Evolutionary conservation across 2,888 invertebrate genomes (phyloP).

Genomic region (Drosophila paucipuncta): DNA sequence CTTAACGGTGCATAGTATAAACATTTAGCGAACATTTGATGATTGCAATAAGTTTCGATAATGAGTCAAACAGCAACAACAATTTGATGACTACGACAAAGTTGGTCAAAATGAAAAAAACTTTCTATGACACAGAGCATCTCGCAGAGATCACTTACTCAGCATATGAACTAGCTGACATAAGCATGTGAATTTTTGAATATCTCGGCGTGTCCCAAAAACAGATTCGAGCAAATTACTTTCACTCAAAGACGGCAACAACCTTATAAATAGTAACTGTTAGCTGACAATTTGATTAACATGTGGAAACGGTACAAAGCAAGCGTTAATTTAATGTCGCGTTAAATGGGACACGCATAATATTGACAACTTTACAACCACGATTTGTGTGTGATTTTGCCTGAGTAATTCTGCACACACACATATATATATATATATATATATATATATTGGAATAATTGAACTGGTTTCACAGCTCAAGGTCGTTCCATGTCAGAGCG

Average conservation of each 20-base stretch:
- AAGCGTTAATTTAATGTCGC: conserved; percentile 51
- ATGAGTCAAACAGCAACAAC: conserved; percentile 19
- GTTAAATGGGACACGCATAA: conserved; percentile 54
- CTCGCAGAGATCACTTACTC: conserved; percentile 28
- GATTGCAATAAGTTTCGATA: conserved; percentile 21
- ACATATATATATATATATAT: background rate
- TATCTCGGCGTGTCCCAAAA: conserved; percentile 51
- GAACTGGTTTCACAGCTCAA: conserved; percentile 60
- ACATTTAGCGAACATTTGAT: conserved; percentile 37
- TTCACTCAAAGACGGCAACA: conserved; percentile 55
- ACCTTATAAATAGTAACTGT: conserved; percentile 16
- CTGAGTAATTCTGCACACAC: background rate
- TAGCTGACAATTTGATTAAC: conserved; percentile 45
- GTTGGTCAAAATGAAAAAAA: conserved; percentile 39
- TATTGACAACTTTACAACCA: conserved; percentile 39
- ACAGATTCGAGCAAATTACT: conserved; percentile 56
- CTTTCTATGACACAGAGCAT: conserved; percentile 66
- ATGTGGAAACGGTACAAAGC: conserved; percentile 43
- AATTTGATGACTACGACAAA: conserved; percentile 32
- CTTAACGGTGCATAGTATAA: conserved; percentile 15
- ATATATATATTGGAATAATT: conserved; percentile 44
- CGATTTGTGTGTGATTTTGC: conserved; percentile 28
- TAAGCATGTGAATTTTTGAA: conserved; percentile 2
- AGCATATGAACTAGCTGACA: conserved; percentile 21
- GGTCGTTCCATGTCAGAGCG: conserved; percentile 71